Evolutionary conservation across 2,113 vertebrate genomes (phyloP).

Genomic region (Dissostichus mawsoni): DNA sequence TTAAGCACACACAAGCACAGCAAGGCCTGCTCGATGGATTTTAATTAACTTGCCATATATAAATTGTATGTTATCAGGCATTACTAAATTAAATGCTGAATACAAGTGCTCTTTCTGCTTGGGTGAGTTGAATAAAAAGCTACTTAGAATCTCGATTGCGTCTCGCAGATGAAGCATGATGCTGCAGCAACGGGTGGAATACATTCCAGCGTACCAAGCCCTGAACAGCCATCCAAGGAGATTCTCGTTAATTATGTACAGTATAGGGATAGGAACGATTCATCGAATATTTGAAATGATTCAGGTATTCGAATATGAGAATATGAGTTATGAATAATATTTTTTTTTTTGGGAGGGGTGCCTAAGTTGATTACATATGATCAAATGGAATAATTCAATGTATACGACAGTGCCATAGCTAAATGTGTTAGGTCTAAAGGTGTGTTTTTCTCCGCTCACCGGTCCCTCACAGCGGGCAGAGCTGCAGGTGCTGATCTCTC

Average conservation of each 20-base stretch:
- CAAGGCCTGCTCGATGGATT: constrained; percentile 72
- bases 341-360: too few species aligned
- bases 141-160: constrained; percentile 65
- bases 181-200: constrained; percentile 49
- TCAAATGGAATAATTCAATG: too few species aligned
- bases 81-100: constrained; percentile 79
- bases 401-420: too few species aligned
- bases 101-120: constrained; percentile 78
- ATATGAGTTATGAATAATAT: too few species aligned
- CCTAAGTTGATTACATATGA: too few species aligned
- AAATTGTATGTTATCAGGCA: constrained; percentile 82
- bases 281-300: too few species aligned
- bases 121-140: constrained; percentile 78
- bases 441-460: too few species aligned
- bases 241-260: constrained; percentile 76
- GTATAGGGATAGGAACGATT: too few species aligned
- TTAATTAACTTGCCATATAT: constrained; percentile 85
- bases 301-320: too few species aligned
- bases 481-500: too few species aligned
- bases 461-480: too few species aligned
- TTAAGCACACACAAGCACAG: constrained; percentile 74
- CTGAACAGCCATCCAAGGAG: constrained; percentile 51
- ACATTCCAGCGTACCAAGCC: constrained; percentile 38
- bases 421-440: too few species aligned
- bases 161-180: constrained; percentile 56